A percentile compares a stretch with the other conserved stretches of the same genome.
These are phyloP conservation scores for Eolophus roseicapilla DNA, from an alignment of 2,113 vertebrate species.

Conservation along the genomic window DNA sequence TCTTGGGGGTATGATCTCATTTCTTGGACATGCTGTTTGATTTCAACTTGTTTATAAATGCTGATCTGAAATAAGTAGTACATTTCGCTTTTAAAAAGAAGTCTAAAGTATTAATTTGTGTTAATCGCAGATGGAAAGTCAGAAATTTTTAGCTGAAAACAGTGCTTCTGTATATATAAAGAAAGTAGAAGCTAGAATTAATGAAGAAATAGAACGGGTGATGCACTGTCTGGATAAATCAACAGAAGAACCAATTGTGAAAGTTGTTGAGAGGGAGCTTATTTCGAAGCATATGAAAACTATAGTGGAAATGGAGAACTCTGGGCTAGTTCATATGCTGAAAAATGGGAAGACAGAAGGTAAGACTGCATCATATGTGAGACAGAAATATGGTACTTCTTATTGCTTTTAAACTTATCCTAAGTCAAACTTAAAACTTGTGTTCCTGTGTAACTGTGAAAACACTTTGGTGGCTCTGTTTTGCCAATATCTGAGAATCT, in stretches of 20 bases:
- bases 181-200: slow-evolving; percentile 98
- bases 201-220: slow-evolving; percentile 98
- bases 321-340: slow-evolving; percentile 97
- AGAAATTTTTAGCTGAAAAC: slow-evolving; percentile 98
- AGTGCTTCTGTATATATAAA: slow-evolving; percentile 99
- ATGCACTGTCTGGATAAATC: slow-evolving; percentile 99
- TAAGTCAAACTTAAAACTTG: not conserved
- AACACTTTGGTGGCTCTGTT: not conserved
- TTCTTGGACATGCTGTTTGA: not conserved
- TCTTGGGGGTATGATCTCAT: not conserved
- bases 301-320: slow-evolving; percentile 99
- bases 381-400: not conserved
- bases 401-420: not conserved
- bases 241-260: slow-evolving; percentile 97
- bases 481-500: not conserved
- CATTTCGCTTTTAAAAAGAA: not conserved
- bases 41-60: not conserved
- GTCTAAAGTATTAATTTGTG: slow-evolving; percentile 25
- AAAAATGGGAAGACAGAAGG: slow-evolving; percentile 99
- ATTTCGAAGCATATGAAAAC: slow-evolving; percentile 99
- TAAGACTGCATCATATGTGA: slow-evolving; percentile 54
- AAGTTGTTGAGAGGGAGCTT: slow-evolving; percentile 96
- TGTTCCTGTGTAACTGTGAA: not conserved
- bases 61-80: not conserved
- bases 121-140: slow-evolving; percentile 93